These are phyloP conservation scores for Channallabes apus DNA, from an alignment of 2,797 vertebrate species.

Conservation along the genomic window DNA sequence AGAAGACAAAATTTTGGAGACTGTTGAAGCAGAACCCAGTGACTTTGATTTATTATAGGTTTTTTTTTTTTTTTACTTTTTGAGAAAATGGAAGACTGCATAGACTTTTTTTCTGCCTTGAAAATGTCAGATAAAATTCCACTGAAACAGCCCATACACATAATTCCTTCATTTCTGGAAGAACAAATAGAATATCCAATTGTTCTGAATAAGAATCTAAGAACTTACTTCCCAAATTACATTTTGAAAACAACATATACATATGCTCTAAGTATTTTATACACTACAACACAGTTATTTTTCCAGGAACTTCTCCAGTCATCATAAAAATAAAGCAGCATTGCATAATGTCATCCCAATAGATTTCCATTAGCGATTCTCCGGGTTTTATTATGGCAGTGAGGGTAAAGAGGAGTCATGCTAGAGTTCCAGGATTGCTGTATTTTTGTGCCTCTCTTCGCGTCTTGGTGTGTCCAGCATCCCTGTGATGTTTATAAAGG, in stretches of 20 bases:
- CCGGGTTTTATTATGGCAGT: constrained; percentile 18
- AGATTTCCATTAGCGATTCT: constrained; percentile 18
- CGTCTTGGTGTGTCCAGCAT: constrained; percentile 16
- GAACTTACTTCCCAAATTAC: constrained; percentile 44
- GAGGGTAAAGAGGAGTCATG: constrained; percentile 33
- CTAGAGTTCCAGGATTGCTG: constrained; percentile 18
- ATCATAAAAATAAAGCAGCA: constrained; percentile 70
- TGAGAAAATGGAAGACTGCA: constrained; percentile 69
- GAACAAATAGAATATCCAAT: constrained; percentile 63
- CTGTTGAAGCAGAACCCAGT: constrained; percentile 15
- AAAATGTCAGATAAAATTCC: constrained; percentile 16
- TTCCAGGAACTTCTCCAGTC: constrained; percentile 63
- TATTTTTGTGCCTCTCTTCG: constrained; percentile 13
- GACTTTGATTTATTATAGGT: constrained; percentile 35
- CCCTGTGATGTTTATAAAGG: constrained; percentile 45
- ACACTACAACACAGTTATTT: constrained; percentile 61
- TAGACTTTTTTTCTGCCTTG: constrained; percentile 62
- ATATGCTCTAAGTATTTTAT: constrained; percentile 64
- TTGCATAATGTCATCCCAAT: constrained; percentile 17
- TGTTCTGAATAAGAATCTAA: constrained; percentile 58
- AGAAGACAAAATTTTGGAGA: not conserved
- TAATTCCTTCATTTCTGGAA: constrained; percentile 43
- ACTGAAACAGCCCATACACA: not conserved
- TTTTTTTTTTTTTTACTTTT: constrained; percentile 42
- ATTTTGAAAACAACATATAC: constrained; percentile 56